Percentiles rank a stretch among this genome's conserved stretches.
Conservation (phyloP, 1,140 invertebrate genomes). For the Euborellia annulipes region DNA sequence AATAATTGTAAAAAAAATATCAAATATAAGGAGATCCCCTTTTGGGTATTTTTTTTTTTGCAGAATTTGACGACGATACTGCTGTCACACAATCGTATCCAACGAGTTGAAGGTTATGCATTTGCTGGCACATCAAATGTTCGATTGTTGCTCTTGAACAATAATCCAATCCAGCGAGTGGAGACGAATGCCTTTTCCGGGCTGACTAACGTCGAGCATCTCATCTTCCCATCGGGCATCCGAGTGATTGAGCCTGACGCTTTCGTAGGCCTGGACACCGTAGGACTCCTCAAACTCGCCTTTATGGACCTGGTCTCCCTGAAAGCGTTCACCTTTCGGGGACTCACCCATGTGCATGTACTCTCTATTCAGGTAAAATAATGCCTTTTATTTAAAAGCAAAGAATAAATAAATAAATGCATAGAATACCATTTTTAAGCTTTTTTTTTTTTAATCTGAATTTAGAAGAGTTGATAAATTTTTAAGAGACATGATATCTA, state of each 20-base stretch:
- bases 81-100: conserved; percentile 60
- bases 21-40: too few species aligned
- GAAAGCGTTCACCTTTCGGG: conserved; percentile 52
- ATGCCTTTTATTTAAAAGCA: conserved; percentile 4
- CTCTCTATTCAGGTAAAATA: conserved; percentile 40
- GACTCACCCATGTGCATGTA: conserved; percentile 51
- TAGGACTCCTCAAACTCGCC: conserved; percentile 55
- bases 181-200: conserved; percentile 62
- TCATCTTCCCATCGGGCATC: conserved; percentile 61
- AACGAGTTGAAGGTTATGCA: conserved; percentile 56
- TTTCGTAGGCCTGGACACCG: conserved; percentile 60
- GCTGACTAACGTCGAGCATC: conserved; percentile 54
- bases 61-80: conserved; percentile 62
- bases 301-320: conserved; percentile 63
- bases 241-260: conserved; percentile 55
- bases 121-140: conserved; percentile 71
- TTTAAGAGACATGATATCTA: too few species aligned
- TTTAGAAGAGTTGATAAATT: too few species aligned
- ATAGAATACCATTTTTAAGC: too few species aligned
- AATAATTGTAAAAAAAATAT: too few species aligned
- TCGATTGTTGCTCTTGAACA: conserved; percentile 50
- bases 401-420: too few species aligned
- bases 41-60: too few species aligned
- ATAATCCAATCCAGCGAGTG: conserved; percentile 56
- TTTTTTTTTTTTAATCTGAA: too few species aligned